These are phyloP conservation scores for Sinonovacula constricta DNA, from an alignment of 1,140 invertebrate species.

Conservation along the genomic window DNA sequence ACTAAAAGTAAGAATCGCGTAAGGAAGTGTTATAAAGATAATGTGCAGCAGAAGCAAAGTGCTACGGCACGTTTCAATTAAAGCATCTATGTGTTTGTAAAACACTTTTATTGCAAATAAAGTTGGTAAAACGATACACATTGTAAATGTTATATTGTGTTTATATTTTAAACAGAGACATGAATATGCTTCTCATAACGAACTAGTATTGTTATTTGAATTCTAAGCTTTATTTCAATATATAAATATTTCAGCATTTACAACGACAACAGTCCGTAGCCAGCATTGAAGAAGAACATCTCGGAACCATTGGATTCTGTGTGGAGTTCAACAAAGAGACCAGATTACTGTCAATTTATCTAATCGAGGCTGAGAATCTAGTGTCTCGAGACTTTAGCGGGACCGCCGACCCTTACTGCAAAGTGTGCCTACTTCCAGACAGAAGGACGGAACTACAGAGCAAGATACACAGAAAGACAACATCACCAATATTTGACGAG, in stretches of 20 bases:
- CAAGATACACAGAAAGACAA: slow-evolving; percentile 82
- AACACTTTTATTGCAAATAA: too few relatives aligned
- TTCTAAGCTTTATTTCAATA: too few relatives aligned
- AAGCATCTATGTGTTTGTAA: too few relatives aligned
- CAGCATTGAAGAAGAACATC: slow-evolving; percentile 72
- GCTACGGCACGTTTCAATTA: too few relatives aligned
- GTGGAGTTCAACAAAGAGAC: slow-evolving; percentile 72
- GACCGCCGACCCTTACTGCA: slow-evolving; percentile 76
- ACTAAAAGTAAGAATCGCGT: too few relatives aligned
- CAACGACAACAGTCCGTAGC: slow-evolving; percentile 66
- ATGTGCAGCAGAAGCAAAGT: too few relatives aligned
- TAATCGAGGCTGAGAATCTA: slow-evolving; percentile 75
- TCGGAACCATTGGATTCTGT: slow-evolving; percentile 73
- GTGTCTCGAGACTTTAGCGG: slow-evolving; percentile 69
- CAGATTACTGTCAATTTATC: slow-evolving; percentile 69
- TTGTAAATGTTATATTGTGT: too few relatives aligned
- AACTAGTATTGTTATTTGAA: too few relatives aligned
- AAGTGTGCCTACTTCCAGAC: slow-evolving; percentile 70
- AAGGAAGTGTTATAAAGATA: too few relatives aligned
- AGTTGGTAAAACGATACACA: too few relatives aligned
- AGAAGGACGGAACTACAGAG: slow-evolving; percentile 67
- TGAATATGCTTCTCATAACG: too few relatives aligned
- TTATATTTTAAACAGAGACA: too few relatives aligned
- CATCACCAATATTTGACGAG: slow-evolving; percentile 81
- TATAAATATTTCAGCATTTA: slow-evolving; percentile 59